A percentile compares a stretch with the other conserved stretches of the same genome.
Conservation (phyloP, 1,140 invertebrate genomes). For the Macrocentrus cingulum region DNA sequence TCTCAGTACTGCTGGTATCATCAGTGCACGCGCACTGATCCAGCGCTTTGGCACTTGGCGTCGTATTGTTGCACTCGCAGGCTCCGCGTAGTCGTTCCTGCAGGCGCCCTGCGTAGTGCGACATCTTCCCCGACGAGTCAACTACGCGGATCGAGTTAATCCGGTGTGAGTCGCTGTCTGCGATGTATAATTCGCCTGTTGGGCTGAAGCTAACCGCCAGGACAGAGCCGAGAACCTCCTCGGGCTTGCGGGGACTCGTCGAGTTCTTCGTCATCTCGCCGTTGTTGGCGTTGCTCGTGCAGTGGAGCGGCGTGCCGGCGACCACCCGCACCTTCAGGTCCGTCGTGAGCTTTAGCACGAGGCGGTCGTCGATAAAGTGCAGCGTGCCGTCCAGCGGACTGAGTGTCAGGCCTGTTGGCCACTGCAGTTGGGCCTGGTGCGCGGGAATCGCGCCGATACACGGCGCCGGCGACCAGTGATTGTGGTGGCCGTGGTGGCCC, state of each 20-base stretch:
- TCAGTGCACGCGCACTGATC: constrained; percentile 65
- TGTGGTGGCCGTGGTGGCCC: constrained; percentile 88
- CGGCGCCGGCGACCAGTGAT: constrained; percentile 86
- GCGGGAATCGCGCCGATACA: constrained; percentile 80
- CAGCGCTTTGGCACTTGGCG: constrained; percentile 46
- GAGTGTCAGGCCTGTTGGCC: constrained; percentile 91
- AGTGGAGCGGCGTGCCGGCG: constrained; percentile 88
- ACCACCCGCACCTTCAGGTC: constrained; percentile 89
- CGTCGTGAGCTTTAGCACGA: constrained; percentile 88
- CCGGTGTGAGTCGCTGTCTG: constrained; percentile 87
- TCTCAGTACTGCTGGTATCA: constrained; percentile 75
- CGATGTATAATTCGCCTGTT: constrained; percentile 89
- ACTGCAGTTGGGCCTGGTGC: constrained; percentile 82
- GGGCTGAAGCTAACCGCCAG: constrained; percentile 87
- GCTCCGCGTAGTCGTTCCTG: constrained; percentile 59
- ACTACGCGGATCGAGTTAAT: constrained; percentile 85
- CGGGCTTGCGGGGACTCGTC: constrained; percentile 45
- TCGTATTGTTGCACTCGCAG: constrained; percentile 53
- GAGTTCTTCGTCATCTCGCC: constrained; percentile 20
- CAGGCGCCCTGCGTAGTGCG: constrained; percentile 77
- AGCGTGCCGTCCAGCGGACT: constrained; percentile 92
- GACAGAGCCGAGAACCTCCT: constrained; percentile 73
- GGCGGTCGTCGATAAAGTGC: constrained; percentile 92
- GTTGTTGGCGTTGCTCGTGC: constrained; percentile 58
- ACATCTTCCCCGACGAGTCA: constrained; percentile 80